Percentiles rank a stretch among this genome's conserved stretches.
These are phyloP conservation scores for Panagrolaimus sp. DNA, from an alignment of 1,140 invertebrate species.

Conservation along the genomic window DNA sequence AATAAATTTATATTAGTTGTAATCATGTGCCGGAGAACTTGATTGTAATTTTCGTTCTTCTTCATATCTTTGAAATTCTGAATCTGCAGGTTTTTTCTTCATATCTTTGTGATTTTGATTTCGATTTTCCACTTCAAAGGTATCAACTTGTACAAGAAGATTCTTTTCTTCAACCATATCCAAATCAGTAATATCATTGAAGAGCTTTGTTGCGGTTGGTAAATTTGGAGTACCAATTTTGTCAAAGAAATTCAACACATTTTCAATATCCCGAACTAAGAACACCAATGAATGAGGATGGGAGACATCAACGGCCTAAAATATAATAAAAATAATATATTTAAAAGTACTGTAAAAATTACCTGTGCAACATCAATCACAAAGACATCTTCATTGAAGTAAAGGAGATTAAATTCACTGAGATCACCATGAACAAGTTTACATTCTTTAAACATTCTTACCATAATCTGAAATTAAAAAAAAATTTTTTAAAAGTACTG, in stretches of 20 bases:
- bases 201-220: constrained; percentile 40
- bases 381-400: constrained; percentile 71
- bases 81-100: constrained; percentile 47
- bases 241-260: constrained; percentile 52
- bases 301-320: constrained; percentile 70
- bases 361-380: constrained; percentile 88
- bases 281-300: constrained; percentile 77
- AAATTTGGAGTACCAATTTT: constrained; percentile 41
- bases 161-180: constrained; percentile 42
- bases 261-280: constrained; percentile 65
- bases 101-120: constrained; percentile 34
- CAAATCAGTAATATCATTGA: constrained; percentile 51
- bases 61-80: constrained; percentile 32
- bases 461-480: constrained; percentile 67
- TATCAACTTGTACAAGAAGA: constrained; percentile 52
- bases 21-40: background rate
- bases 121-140: constrained; percentile 51
- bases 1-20: background rate
- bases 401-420: constrained; percentile 82
- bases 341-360: too few relatives aligned
- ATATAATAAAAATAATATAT: too few relatives aligned
- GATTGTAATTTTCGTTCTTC: background rate
- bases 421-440: constrained; percentile 82
- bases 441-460: constrained; percentile 72
- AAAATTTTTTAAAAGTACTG: constrained; percentile 22